Conservation (phyloP, 2,113 vertebrate genomes). For the Periophthalmus modestus region DNA sequence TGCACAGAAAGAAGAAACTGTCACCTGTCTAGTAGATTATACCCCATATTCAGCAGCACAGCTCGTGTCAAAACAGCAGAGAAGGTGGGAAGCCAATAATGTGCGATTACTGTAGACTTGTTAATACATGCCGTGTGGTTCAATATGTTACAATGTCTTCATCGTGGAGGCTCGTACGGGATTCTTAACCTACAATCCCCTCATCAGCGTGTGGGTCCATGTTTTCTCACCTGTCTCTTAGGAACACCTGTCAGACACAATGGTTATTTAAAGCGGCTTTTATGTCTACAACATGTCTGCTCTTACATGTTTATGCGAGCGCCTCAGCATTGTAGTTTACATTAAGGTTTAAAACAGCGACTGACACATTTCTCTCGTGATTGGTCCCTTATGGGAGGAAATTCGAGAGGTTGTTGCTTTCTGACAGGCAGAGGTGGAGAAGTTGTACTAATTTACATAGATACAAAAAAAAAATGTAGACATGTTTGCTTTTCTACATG, state of each 20-base stretch:
- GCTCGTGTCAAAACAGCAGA: conserved; percentile 30
- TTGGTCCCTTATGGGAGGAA: not conserved
- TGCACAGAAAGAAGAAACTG: conserved; percentile 34
- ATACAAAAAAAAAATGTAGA: not conserved
- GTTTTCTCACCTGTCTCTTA: not conserved
- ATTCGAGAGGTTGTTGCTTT: not conserved
- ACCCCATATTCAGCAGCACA: conserved; percentile 29
- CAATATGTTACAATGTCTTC: conserved; percentile 1
- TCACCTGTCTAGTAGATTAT: conserved; percentile 39
- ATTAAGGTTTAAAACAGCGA: not conserved
- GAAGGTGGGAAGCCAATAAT: conserved; percentile 9
- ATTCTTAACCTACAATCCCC: conserved; percentile 2
- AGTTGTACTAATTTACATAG: not conserved
- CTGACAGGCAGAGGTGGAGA: not conserved
- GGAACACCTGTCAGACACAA: conserved; percentile 8
- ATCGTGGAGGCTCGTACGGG: not conserved
- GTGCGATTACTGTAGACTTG: conserved; percentile 26
- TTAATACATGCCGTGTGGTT: conserved; percentile 34
- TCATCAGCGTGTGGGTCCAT: not conserved
- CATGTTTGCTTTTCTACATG: not conserved
- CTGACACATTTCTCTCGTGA: not conserved
- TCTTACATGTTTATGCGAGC: not conserved
- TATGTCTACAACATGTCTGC: conserved; percentile 3
- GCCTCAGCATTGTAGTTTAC: not conserved
- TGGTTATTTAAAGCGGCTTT: conserved; percentile 2